Base-by-base conservation (phyloP, 2,888 invertebrate genomes). In the Harpalus rufipes region DNA sequence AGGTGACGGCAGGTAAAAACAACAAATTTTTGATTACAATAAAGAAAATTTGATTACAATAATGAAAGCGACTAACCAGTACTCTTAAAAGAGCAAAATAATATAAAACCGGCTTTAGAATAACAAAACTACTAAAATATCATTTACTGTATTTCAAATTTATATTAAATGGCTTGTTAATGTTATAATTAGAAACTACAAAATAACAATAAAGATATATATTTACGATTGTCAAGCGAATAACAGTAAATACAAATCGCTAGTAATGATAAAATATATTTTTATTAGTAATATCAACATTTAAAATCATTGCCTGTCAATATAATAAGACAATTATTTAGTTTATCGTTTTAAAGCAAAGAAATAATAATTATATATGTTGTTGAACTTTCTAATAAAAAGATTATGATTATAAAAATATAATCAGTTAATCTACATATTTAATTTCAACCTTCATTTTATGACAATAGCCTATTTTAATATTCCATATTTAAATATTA, bases 401-500 rank as follows among this genome's bases (percentile, higher is more conserved):
- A 10, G 39, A 68, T 68, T 68, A 68, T 68, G 68, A 68, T 68
- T 39, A 39, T 14, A 68, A 68, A 74, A 74, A 74, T 74, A 44
- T 74, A 74, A 74, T 74, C 44, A 74, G 72, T 0, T 74, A 44
- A 41, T 74, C 14, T 74, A 41, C 72, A 74, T 74, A 74, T 74
- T 68, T 68, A 68, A 68, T 68, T 44, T 18, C 18, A 74, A 44
- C 72, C 72, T 74, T 74, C 72, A 74, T 74, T 74, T 74, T 74
- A 74, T 44, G 72, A 44, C 51, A 5, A 44, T 41, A 44, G 12
- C 10, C 63, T 63, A n/a, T 68, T 41, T 74, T 74, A 74, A 21
- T 74, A 74, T 74, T 74, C 72, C 72, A 74, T 39, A 63, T 74
- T 74, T 74, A 74, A 74, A 74, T 74, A 74, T 74, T 74, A 74